Evolutionary conservation across 2,888 invertebrate genomes (phyloP), one percentile per base, ranked within the genome.

Genomic region (Limnephilus rhombicus): DNA sequence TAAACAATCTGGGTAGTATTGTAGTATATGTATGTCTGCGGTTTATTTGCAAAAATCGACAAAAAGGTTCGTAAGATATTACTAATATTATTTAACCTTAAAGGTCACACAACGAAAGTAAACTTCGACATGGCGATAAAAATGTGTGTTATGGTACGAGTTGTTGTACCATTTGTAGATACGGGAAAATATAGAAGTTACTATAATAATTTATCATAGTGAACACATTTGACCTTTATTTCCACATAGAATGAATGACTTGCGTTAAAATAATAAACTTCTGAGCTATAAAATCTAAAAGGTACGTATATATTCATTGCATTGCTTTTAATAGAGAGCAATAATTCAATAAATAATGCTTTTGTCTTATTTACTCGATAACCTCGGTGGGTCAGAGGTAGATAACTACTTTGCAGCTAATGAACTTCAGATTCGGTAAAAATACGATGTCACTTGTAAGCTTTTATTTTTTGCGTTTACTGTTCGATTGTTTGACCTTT

Each of bases 191-290:
- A 82, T 31, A 82, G 18, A 82, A 82, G 81, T 81, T 31, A 81
- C 7, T 41, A 41, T 41, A 18, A 68, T 24, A 82, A 82, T 82
- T 82, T 82, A 82, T 82, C 31, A 31, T 5, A 31, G 31, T 82
- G 34, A 82, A 82, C 31, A 82, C 82, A 29, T 82, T 82, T 82
- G 82, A 82, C 82, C 82, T 82, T 82, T 82, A 68, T 68, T 68
- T 68, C 82, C 13, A 82, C 82, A 7, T 31, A 34, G 13, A 82
- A 82, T 31, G 82, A 82, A 82, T 82, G 82, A 82, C 82, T 82
- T 82, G 82, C 82, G 2, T 82, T 34, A 31, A 31, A 82, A 82
- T 29, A 24, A 82, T 82, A 82, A 82, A 82, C 82, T 82, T 82
- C 24, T 34, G 82, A 82, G 82, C 31, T 13, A 68, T 68, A 18